These are phyloP conservation scores for Ctenicera cuprea DNA, from an alignment of 2,888 invertebrate species.

Conservation along the genomic window DNA sequence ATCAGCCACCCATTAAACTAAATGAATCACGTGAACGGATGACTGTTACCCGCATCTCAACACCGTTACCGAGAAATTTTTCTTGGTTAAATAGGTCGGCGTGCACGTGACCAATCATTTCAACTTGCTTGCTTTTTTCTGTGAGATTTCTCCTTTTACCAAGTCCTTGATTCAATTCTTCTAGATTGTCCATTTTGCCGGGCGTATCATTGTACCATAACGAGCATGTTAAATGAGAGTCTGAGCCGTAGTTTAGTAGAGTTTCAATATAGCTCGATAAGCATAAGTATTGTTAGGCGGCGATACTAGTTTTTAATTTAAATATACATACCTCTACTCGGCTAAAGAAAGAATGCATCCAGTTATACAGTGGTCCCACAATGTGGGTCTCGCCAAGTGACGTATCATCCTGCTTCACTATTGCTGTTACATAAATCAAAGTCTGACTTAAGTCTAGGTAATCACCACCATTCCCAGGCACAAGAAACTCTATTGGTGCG, in stretches of 20 bases:
- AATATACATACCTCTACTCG: too few relatives aligned
- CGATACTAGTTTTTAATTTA: too few relatives aligned
- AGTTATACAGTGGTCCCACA: too few relatives aligned
- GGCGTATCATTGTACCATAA: conserved; percentile 18
- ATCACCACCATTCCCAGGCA: too few relatives aligned
- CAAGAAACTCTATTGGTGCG: conserved; percentile 28
- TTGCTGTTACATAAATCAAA: conserved; percentile 18
- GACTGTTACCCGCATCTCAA: conserved; percentile 26
- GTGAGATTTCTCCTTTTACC: not conserved
- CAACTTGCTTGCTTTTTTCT: too few relatives aligned
- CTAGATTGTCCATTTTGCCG: conserved; percentile 15
- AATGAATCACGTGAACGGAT: conserved; percentile 21
- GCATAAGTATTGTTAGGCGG: too few relatives aligned
- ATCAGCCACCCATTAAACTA: conserved; percentile 31
- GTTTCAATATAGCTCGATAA: conserved; percentile 32
- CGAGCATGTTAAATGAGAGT: conserved; percentile 26
- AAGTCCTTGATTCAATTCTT: not conserved
- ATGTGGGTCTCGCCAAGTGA: too few relatives aligned
- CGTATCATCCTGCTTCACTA: too few relatives aligned
- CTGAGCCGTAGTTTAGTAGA: conserved; percentile 31
- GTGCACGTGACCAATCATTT: too few relatives aligned
- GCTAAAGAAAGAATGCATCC: too few relatives aligned
- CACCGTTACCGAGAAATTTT: conserved; percentile 35
- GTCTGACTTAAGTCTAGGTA: conserved; percentile 36
- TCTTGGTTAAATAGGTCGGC: conserved; percentile 27